Evolutionary conservation across 2,888 invertebrate genomes (phyloP), one percentile per base, ranked within the genome.

Genomic region (Glomeris marginata): DNA sequence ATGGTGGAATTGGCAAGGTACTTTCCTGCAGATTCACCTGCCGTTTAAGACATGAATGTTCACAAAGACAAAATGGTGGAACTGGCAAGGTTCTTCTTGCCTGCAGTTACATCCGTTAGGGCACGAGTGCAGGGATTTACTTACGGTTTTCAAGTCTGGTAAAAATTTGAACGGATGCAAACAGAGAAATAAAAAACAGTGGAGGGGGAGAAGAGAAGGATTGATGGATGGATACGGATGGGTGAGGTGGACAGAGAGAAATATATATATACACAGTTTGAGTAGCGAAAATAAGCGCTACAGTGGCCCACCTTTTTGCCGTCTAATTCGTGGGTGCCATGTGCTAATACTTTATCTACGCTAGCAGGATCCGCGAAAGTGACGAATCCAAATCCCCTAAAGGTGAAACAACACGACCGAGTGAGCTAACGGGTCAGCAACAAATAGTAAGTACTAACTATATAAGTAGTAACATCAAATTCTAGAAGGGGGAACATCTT

Each of bases 331-430:
- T 98, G 98, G 72, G 87, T 88, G 73, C 87, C 85, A 77, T 90
- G 87, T 70, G 87, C 85, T 78, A 98, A 81, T 71, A 98, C 95
- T 79, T 95, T 94, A 77, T 97, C 95, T 77, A 97, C 94, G 76
- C 91, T 86, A 74, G 84, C 78, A 67, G 95, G 85, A 75, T 97
- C 95, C 72, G 86, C 84, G 76, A 95, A 98, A 72, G 97, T 98
- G 76, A 98, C 92, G 78, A 98, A 98, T 68, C 98, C 98, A 72
- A 98, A 98, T 68, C 97, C 97, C 78, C 94, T 94, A 82, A 58
- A 78, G 78, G 36, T 36, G 34, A 41, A 41, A 28, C 41, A 28
- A 28, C 41, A 22, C 28, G 28, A 41, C 41, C 41, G 21, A 22
- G 33, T 47, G 38, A 16, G 37, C 37, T 15, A 46, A 38, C 15